These are phyloP conservation scores for Gastracanthus pulcherrimus DNA, from an alignment of 2,888 invertebrate genomes.

Conservation along the genomic window DNA sequence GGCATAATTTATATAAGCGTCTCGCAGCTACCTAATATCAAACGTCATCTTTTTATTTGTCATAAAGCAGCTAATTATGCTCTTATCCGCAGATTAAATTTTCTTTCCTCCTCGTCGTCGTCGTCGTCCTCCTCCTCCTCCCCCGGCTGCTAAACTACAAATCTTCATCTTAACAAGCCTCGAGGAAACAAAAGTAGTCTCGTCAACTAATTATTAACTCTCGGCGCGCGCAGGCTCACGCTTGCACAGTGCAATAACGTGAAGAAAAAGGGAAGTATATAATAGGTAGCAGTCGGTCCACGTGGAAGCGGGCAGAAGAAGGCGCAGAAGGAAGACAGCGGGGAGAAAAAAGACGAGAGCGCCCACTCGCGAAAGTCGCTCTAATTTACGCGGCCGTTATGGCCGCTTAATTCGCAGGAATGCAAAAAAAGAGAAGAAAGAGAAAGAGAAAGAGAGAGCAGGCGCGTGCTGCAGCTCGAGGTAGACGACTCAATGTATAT, in stretches of 20 bases:
- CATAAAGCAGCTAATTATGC: conserved; percentile 11
- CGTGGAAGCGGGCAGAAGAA: neutral
- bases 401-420: conserved; percentile 52
- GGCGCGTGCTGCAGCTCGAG: conserved; percentile 18
- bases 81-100: conserved; percentile 21
- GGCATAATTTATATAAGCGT: no score
- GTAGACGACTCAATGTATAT: conserved; percentile 46
- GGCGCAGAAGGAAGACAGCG: neutral
- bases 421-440: conserved; percentile 27
- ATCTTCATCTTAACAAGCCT: conserved; percentile 41
- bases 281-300: neutral
- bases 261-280: neutral
- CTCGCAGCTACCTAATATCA: neutral
- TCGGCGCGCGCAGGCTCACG: neutral
- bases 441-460: neutral
- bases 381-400: conserved; percentile 50
- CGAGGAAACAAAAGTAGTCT: conserved; percentile 45
- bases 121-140: no score
- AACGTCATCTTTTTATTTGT: neutral
- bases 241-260: neutral
- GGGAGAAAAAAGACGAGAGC: neutral
- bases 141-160: conserved; percentile 7
- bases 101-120: neutral
- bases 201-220: conserved; percentile 50
- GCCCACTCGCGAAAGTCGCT: conserved; percentile 43